Conservation (phyloP, 2,888 invertebrate species). For the Drosophila hamatofila region DNA sequence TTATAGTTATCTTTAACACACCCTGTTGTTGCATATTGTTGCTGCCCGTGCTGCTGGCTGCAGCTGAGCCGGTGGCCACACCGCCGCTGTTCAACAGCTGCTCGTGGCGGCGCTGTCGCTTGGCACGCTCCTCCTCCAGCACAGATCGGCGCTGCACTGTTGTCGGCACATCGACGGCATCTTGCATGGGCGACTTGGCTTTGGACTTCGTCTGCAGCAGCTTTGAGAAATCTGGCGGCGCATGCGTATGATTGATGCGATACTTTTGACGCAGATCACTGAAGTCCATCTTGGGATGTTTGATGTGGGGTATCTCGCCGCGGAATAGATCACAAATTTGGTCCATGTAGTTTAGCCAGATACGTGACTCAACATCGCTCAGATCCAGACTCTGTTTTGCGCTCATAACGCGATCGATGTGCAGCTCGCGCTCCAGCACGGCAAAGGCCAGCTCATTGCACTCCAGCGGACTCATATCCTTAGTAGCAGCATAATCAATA, state of each 20-base stretch:
- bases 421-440: constrained; percentile 93
- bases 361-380: constrained; percentile 82
- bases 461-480: constrained; percentile 88
- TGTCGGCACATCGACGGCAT: constrained; percentile 82
- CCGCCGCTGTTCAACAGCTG: constrained; percentile 68
- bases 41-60: constrained; percentile 42
- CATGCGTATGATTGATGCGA: constrained; percentile 81
- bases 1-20: constrained; percentile 69
- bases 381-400: constrained; percentile 88
- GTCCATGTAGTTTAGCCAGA: constrained; percentile 92
- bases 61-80: constrained; percentile 26
- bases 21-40: constrained; percentile 60
- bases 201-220: constrained; percentile 83
- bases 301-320: constrained; percentile 94
- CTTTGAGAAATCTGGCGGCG: constrained; percentile 84
- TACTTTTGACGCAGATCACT: constrained; percentile 84
- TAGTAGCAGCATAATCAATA: constrained; percentile 90
- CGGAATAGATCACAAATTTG: constrained; percentile 96
- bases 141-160: constrained; percentile 82
- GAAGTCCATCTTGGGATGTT: constrained; percentile 89
- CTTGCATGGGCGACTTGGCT: constrained; percentile 84
- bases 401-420: constrained; percentile 90
- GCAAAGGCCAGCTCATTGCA: constrained; percentile 94
- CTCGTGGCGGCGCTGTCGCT: constrained; percentile 83
- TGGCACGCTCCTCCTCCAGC: constrained; percentile 84